A percentile compares a stretch with the other conserved stretches of the same genome.
These are phyloP conservation scores for Altica lythri DNA, from an alignment of 2,888 invertebrate genomes.

Conservation along the genomic window DNA sequence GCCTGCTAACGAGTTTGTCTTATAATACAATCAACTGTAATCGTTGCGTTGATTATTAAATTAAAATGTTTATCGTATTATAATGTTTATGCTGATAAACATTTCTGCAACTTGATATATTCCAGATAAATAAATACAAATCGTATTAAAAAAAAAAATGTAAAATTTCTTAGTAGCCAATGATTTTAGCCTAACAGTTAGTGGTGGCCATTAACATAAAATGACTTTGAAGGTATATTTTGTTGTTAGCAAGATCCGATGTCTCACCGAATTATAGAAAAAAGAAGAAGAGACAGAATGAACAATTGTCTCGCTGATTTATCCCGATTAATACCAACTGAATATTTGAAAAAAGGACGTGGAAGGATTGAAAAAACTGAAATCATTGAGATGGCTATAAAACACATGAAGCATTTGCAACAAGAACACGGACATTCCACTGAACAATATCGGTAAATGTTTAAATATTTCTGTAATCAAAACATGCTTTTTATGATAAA, in stretches of 20 bases:
- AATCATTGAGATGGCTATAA: slow-evolving; percentile 97
- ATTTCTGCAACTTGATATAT: too few species aligned
- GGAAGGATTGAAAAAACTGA: slow-evolving; percentile 97
- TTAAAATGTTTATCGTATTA: not conserved
- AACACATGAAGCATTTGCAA: slow-evolving; percentile 89
- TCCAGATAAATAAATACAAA: too few species aligned
- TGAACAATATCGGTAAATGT: slow-evolving; percentile 53
- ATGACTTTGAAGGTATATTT: slow-evolving; percentile 35
- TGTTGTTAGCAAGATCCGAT: slow-evolving; percentile 83
- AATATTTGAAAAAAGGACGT: slow-evolving; percentile 92
- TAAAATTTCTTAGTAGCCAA: slow-evolving; percentile 29
- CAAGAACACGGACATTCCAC: slow-evolving; percentile 59
- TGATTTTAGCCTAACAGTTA: slow-evolving; percentile 34
- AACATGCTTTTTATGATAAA: not conserved
- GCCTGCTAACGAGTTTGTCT: too few species aligned
- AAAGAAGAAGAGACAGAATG: slow-evolving; percentile 93
- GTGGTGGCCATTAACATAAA: slow-evolving; percentile 31
- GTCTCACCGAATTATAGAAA: slow-evolving; percentile 98
- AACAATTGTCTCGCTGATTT: slow-evolving; percentile 95
- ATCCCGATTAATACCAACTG: slow-evolving; percentile 89
- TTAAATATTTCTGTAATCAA: not conserved
- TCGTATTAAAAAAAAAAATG: too few species aligned
- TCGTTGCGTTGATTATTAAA: not conserved
- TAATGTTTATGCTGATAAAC: too few species aligned
- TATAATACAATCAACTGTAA: not conserved